phyloP scores from a whole-genome alignment of 1,140 invertebrate genomes.

The Dryas iulia region DNA sequence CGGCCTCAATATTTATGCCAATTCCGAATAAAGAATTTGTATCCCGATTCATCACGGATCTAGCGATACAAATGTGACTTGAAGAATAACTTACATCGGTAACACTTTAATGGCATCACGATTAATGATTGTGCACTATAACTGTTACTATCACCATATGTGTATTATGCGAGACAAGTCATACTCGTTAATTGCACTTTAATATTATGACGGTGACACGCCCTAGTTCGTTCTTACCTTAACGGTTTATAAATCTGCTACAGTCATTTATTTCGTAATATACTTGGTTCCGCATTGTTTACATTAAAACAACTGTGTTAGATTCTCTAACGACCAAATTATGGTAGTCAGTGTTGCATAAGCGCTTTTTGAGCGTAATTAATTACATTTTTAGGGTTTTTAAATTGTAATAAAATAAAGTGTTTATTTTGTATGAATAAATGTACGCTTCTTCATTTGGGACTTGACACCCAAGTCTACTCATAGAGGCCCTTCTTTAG shows the following conservation, averaged over 20 bases:
- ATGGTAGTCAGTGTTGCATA: too few species aligned
- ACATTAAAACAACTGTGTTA: neutral
- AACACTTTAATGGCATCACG: neutral
- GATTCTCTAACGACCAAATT: neutral
- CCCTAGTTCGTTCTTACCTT: slow-evolving; percentile 37
- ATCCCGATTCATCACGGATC: neutral
- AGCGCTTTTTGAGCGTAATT: neutral
- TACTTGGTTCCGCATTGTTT: slow-evolving; percentile 23
- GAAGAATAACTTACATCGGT: neutral
- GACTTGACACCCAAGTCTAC: neutral
- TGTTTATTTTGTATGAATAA: neutral
- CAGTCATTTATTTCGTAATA: slow-evolving; percentile 38
- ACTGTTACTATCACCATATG: slow-evolving; percentile 56
- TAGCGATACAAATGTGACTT: neutral
- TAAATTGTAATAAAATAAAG: neutral
- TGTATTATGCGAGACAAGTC: slow-evolving; percentile 55
- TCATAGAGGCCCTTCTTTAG: too few species aligned
- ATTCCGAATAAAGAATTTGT: neutral
- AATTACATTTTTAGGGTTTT: neutral
- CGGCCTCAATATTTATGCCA: neutral
- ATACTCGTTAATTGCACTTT: slow-evolving; percentile 52
- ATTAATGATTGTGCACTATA: slow-evolving; percentile 19
- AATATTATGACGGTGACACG: slow-evolving; percentile 41
- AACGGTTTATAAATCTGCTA: slow-evolving; percentile 39
- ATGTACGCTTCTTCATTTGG: neutral